Evolutionary conservation across 1,140 invertebrate genomes (phyloP), one percentile per base, ranked within the genome.

Genomic region (Orius insidiosus): DNA sequence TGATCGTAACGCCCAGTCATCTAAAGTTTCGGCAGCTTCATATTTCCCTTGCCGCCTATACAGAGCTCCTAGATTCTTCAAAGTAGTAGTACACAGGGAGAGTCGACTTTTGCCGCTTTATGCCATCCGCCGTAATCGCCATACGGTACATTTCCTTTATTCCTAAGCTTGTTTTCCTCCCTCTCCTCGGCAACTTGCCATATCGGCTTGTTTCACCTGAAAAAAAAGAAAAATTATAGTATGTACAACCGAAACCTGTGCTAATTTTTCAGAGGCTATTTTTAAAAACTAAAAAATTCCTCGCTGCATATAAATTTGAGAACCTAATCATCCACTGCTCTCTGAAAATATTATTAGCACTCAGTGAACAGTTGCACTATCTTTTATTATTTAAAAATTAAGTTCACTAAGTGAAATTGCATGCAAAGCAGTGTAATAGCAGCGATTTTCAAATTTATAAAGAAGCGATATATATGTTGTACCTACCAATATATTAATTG

Each of bases 121-220:
- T 97, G 89, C 92, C 92, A 97, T 2, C 87, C 88, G 14, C 90
- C 89, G 59, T 95, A 95, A 58, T 97, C 92, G 5, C 84, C 85
- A 55, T 90, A 92, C 1, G 87, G 85, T 14, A 78, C 80, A 55
- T 85, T 86, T 56, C 93, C 89, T 58, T 85, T 83, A 60, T 87
- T 86, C 59, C 85, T 77, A 54, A 83, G 83, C 64, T 93, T 93
- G 61, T 89, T 89, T 58, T 93, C 87, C 64, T 95, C 93, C 15
- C 93, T 70, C 59, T 98, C 95, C 64, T 98, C 95, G 3, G 95
- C 95, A 53, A 98, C 88, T 74, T 98, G 92, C 95, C 95, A 98
- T 60, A 98, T 98, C 5, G 94, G 90, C 68, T 98, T 98, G 68
- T 98, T 98, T 60, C 96, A 88, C 49, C 80, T 82, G 83, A 64